Evolutionary conservation across 1,140 invertebrate genomes (phyloP).

Genomic region (Leptinotarsa lineolata): DNA sequence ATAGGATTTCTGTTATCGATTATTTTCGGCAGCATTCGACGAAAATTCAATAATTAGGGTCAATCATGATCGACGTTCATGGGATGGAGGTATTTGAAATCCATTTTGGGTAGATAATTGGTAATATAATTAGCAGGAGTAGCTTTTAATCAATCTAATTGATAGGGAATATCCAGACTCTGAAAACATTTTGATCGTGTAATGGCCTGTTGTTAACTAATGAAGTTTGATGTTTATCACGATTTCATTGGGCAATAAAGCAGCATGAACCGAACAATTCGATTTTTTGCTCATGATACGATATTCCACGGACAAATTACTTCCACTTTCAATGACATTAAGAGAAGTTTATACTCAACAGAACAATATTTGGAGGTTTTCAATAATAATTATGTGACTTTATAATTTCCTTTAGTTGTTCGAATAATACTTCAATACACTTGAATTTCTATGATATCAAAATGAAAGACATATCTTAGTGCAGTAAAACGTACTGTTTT

Average conservation of each 20-base stretch:
- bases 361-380: too few species aligned
- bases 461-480: too few species aligned
- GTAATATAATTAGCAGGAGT: conserved; percentile 1
- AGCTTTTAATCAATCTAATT: conserved; percentile 1
- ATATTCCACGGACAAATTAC: too few species aligned
- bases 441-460: too few species aligned
- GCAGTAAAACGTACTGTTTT: too few species aligned
- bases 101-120: neutral
- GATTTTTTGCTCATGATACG: neutral
- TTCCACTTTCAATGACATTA: too few species aligned
- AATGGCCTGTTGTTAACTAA: conserved; percentile 6
- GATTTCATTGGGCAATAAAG: conserved; percentile 6
- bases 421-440: too few species aligned
- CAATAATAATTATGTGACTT: too few species aligned
- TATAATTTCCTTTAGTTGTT: too few species aligned
- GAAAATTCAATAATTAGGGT: conserved; percentile 1
- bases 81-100: neutral
- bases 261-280: neutral
- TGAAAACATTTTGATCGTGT: neutral
- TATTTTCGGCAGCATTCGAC: neutral
- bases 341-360: too few species aligned
- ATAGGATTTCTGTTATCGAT: neutral
- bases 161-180: neutral
- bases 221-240: neutral
- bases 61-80: neutral